Percentiles rank a stretch among this genome's conserved stretches.
phyloP scores from a whole-genome alignment of 2,797 vertebrate species.

The Nothura maculosa region DNA sequence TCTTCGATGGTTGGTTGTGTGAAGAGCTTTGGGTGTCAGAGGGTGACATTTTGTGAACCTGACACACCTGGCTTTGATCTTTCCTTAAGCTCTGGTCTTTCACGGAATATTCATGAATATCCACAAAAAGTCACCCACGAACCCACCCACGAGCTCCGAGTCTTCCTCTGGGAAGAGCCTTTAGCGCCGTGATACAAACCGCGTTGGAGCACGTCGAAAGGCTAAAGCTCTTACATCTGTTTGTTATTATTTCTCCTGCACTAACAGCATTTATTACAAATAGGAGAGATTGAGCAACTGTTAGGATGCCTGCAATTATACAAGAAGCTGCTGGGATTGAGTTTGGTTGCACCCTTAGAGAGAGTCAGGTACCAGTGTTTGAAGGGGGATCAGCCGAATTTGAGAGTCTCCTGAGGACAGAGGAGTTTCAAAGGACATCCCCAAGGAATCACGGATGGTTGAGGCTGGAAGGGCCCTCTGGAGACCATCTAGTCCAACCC shows the following conservation, averaged over 20 bases:
- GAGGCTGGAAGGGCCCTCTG: too few species aligned
- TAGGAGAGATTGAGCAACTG: background rate
- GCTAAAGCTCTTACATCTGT: background rate
- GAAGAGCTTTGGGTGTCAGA: too few species aligned
- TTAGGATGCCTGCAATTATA: background rate
- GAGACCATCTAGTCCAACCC: too few species aligned
- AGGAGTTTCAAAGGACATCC: background rate
- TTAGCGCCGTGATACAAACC: background rate
- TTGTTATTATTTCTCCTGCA: background rate
- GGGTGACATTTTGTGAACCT: background rate
- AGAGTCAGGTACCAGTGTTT: background rate
- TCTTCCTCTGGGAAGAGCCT: fast-evolving
- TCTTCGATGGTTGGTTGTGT: background rate
- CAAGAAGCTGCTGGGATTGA: fast-evolving
- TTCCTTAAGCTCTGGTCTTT: too few species aligned
- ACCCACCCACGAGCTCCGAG: background rate
- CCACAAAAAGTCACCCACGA: background rate
- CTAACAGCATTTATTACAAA: fast-evolving
- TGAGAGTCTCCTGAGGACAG: background rate
- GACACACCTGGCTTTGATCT: background rate
- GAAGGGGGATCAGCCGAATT: background rate
- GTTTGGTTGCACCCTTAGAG: background rate
- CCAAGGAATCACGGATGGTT: background rate
- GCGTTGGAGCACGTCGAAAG: background rate
- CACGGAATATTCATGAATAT: background rate